Conservation (phyloP, 2,888 invertebrate genomes). For the Lampropteryx suffumata region DNA sequence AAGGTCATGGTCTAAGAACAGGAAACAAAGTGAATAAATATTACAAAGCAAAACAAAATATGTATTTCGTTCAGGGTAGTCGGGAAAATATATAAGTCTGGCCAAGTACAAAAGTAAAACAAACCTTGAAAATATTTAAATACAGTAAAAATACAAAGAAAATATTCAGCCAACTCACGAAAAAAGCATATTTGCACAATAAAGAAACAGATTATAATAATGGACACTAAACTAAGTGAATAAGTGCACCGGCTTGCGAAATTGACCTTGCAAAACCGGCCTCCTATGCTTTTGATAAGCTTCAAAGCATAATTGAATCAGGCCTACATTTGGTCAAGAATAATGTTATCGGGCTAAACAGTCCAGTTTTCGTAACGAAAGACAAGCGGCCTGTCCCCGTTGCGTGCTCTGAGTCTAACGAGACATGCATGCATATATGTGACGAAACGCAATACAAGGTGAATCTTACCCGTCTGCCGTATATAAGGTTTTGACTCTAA, state of each 20-base stretch:
- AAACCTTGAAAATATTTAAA: too few relatives aligned
- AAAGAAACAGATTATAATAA: slow-evolving; percentile 29
- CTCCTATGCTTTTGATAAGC: slow-evolving; percentile 25
- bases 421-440: slow-evolving; percentile 50
- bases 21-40: too few relatives aligned
- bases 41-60: too few relatives aligned
- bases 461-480: slow-evolving; percentile 68
- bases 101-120: too few relatives aligned
- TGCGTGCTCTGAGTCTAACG: slow-evolving; percentile 70
- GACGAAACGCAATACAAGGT: slow-evolving; percentile 76
- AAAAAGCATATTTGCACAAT: slow-evolving; percentile 9
- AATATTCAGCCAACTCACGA: not conserved
- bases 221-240: slow-evolving; percentile 18
- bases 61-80: too few relatives aligned
- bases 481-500: slow-evolving; percentile 75
- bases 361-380: slow-evolving; percentile 55
- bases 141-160: too few relatives aligned
- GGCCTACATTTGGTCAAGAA: slow-evolving; percentile 38
- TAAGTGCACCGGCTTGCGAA: slow-evolving; percentile 16
- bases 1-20: too few relatives aligned
- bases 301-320: slow-evolving; percentile 30
- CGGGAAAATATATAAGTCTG: too few relatives aligned
- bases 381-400: slow-evolving; percentile 56
- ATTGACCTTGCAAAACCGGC: slow-evolving; percentile 11
- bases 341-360: slow-evolving; percentile 44